Evolutionary conservation across 2,797 vertebrate genomes (phyloP).

Genomic region (Dicrostonyx torquatus): DNA sequence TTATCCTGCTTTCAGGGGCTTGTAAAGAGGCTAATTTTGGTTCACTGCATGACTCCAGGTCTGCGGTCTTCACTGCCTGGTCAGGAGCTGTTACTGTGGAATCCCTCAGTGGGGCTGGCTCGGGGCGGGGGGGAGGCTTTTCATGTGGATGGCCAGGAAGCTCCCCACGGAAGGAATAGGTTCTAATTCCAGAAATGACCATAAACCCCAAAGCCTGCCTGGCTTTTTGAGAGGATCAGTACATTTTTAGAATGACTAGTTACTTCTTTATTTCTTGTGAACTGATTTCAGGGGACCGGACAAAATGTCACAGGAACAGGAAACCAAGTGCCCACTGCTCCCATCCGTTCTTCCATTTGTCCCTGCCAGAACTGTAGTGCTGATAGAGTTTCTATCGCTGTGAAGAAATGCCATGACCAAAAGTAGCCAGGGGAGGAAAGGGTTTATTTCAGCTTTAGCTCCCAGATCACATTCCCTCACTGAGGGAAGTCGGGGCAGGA

Average conservation of each 20-base stretch:
- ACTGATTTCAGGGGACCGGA: not conserved
- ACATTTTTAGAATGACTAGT: slow-evolving; percentile 56
- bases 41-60: slow-evolving; percentile 63
- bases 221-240: slow-evolving; percentile 47
- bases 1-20: slow-evolving; percentile 57
- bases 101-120: slow-evolving; percentile 74
- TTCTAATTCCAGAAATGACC: slow-evolving; percentile 73
- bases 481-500: not conserved
- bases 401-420: not conserved
- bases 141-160: slow-evolving; percentile 31
- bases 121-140: not conserved
- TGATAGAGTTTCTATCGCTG: too few species aligned
- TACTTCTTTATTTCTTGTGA: slow-evolving; percentile 52
- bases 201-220: slow-evolving; percentile 32
- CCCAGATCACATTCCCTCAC: not conserved
- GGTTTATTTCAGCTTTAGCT: not conserved
- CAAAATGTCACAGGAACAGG: not conserved
- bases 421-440: not conserved
- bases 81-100: slow-evolving; percentile 69
- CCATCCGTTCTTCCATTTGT: not conserved
- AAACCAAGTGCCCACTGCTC: not conserved
- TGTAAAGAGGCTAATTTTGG: slow-evolving; percentile 76
- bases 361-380: not conserved
- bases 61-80: slow-evolving; percentile 65
- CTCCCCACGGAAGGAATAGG: not conserved